Percentiles rank a stretch among this genome's conserved stretches.
Evolutionary conservation across 2,888 invertebrate genomes (phyloP).

Genomic region (Drosophila cognata): DNA sequence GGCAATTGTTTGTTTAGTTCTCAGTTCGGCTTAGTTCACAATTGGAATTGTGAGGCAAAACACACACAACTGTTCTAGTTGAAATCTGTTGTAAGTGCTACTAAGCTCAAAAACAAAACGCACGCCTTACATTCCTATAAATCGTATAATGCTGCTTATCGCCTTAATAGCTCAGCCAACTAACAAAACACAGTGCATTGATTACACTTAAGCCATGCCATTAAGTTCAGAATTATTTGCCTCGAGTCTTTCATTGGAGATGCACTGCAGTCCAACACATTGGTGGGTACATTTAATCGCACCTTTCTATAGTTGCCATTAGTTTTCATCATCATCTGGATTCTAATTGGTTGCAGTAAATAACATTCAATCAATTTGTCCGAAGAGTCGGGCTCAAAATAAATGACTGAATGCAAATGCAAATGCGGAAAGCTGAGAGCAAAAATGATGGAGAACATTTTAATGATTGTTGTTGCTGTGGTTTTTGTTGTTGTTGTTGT

Average conservation of each 20-base stretch:
- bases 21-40: not conserved
- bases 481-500: not conserved
- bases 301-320: not conserved
- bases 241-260: not conserved
- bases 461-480: not conserved
- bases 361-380: conserved; percentile 33
- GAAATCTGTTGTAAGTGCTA: not conserved
- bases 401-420: not conserved
- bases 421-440: not conserved
- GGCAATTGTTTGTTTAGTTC: not conserved
- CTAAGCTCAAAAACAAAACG: not conserved
- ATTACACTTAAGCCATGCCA: not conserved
- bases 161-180: not conserved
- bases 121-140: not conserved
- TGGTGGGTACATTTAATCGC: not conserved
- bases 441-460: not conserved
- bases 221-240: not conserved
- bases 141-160: not conserved
- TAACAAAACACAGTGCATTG: not conserved
- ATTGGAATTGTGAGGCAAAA: conserved; percentile 1
- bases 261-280: not conserved
- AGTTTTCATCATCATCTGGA: not conserved
- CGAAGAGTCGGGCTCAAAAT: not conserved
- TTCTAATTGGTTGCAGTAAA: conserved; percentile 1
- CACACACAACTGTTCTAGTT: not conserved